Percentiles rank a stretch among this genome's conserved stretches.
These are phyloP conservation scores for Chromoteleia sp. DNA, from an alignment of 2,888 invertebrate species.

Conservation along the genomic window DNA sequence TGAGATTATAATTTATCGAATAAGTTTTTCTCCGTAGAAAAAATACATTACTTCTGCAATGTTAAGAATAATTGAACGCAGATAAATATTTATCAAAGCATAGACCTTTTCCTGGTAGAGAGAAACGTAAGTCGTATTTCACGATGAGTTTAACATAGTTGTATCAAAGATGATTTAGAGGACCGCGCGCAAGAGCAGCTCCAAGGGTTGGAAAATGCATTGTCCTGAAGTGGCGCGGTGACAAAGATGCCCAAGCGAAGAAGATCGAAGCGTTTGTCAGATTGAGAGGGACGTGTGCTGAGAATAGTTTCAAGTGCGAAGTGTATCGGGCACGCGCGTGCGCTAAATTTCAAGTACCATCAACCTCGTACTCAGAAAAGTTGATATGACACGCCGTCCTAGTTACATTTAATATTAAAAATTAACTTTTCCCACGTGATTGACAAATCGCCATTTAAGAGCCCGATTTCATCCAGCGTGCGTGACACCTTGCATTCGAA, in stretches of 20 bases:
- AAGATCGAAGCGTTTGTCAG: conserved; percentile 71
- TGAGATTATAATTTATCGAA: no score
- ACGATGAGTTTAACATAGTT: conserved; percentile 56
- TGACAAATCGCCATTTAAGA: conserved; percentile 1
- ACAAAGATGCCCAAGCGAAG: conserved; percentile 70
- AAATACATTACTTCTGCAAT: not conserved
- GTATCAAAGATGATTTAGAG: conserved; percentile 74
- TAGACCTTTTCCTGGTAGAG: conserved; percentile 9
- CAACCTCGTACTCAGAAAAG: conserved; percentile 77
- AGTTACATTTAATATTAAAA: conserved; percentile 59
- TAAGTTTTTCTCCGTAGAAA: no score
- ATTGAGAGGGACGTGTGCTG: conserved; percentile 68
- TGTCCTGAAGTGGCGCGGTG: conserved; percentile 77
- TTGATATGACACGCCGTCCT: conserved; percentile 79
- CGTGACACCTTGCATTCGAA: not conserved
- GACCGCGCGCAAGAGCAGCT: conserved; percentile 70
- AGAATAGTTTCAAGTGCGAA: conserved; percentile 74
- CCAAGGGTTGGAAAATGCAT: conserved; percentile 76
- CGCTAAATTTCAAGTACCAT: conserved; percentile 78
- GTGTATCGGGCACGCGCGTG: conserved; percentile 74
- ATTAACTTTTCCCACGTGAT: conserved; percentile 24
- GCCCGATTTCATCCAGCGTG: not conserved
- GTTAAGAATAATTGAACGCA: not conserved
- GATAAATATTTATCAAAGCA: not conserved
- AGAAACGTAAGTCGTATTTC: conserved; percentile 43